Evolutionary conservation across 2,113 vertebrate genomes (phyloP).

Genomic region (Archilochus colubris): DNA sequence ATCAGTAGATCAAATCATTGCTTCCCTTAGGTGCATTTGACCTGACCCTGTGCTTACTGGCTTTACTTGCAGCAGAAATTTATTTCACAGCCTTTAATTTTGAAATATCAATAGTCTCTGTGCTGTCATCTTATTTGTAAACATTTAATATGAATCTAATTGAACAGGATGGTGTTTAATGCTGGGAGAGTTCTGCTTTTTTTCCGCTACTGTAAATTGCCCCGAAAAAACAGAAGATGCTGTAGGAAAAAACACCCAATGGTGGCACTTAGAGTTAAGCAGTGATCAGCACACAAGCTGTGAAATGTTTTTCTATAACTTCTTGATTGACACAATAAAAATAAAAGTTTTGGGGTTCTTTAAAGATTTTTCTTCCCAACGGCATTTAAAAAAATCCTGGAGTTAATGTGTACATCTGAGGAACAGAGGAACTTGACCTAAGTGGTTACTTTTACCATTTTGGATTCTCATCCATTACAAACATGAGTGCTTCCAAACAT

Average conservation of each 20-base stretch:
- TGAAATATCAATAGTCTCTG: background rate
- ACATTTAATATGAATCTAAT: constrained; percentile 7
- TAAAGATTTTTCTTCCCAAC: background rate
- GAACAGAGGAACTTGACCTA: background rate
- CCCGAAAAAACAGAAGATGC: background rate
- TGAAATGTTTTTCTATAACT: background rate
- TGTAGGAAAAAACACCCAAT: background rate
- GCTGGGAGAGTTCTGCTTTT: background rate
- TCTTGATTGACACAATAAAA: background rate
- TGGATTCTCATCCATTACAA: background rate
- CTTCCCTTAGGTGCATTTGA: constrained; percentile 29
- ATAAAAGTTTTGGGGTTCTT: background rate
- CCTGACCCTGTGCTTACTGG: background rate
- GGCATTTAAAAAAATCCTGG: background rate
- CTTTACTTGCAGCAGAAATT: background rate
- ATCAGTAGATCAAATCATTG: constrained; percentile 1
- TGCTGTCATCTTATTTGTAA: constrained; percentile 11
- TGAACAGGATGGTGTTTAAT: background rate
- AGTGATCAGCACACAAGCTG: background rate
- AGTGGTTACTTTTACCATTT: background rate
- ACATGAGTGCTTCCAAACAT: background rate
- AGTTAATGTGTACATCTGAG: background rate
- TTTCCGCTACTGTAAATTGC: background rate
- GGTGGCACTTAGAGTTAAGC: constrained; percentile 9
- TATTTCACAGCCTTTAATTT: background rate